A percentile compares a stretch with the other conserved stretches of the same genome.
Conservation (phyloP, 2,113 vertebrate genomes). For the Hirundichthys speculiger region DNA sequence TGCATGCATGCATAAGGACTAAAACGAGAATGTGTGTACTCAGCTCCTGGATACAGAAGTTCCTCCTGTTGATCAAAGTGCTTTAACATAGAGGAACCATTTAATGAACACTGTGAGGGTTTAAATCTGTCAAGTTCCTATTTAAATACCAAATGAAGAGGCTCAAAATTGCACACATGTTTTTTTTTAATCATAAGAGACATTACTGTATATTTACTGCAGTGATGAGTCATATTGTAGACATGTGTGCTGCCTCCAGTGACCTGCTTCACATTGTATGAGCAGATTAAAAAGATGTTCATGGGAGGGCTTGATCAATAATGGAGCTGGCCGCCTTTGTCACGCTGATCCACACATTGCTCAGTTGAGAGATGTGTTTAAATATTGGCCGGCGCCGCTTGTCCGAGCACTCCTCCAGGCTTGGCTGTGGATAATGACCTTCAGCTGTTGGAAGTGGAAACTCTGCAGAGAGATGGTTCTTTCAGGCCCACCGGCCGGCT, state of each 20-base stretch:
- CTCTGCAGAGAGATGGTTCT: constrained; percentile 61
- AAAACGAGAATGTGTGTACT: not conserved
- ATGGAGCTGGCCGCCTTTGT: constrained; percentile 43
- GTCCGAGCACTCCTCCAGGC: constrained; percentile 58
- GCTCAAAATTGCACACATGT: no score
- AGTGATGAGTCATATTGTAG: not conserved
- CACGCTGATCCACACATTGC: constrained; percentile 18
- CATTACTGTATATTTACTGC: no score
- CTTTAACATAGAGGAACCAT: no score
- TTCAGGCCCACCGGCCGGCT: constrained; percentile 54
- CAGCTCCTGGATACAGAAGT: constrained; percentile 4
- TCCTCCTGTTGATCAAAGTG: no score
- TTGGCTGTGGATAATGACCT: constrained; percentile 68
- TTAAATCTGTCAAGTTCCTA: no score
- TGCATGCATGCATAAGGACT: not conserved
- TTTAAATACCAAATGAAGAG: no score
- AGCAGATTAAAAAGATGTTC: constrained; percentile 10
- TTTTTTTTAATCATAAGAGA: constrained; percentile 10
- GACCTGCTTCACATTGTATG: not conserved
- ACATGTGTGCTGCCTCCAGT: not conserved
- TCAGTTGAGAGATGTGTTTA: constrained; percentile 56
- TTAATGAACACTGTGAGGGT: no score
- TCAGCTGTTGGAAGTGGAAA: constrained; percentile 80
- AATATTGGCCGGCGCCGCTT: constrained; percentile 64
- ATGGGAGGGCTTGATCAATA: constrained; percentile 34